Percentiles rank a stretch among this genome's conserved stretches.
phyloP scores from a whole-genome alignment of 2,888 invertebrate species.

The Xiphydria camelus region DNA sequence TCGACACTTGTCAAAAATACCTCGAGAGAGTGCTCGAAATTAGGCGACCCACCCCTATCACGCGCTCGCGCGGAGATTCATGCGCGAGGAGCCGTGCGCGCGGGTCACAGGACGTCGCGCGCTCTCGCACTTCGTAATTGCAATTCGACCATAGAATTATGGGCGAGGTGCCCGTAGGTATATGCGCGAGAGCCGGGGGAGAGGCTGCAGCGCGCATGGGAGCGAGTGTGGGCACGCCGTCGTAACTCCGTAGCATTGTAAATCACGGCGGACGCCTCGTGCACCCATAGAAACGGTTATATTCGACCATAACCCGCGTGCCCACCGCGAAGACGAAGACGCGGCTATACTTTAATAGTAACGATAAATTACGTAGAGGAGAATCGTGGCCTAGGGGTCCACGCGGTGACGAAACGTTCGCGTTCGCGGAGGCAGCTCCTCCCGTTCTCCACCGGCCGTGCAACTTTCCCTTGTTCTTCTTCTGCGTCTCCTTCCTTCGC shows the following conservation, averaged over 20 bases:
- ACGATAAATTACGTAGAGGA: constrained; percentile 50
- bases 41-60: constrained; percentile 10
- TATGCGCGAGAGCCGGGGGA: too few relatives aligned
- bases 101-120: too few relatives aligned
- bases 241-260: constrained; percentile 53
- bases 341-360: constrained; percentile 53
- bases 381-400: constrained; percentile 35
- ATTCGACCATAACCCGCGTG: constrained; percentile 51
- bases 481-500: constrained; percentile 1
- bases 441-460: constrained; percentile 25
- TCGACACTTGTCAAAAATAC: too few relatives aligned
- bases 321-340: constrained; percentile 49
- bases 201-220: constrained; percentile 16
- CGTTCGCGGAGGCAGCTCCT: constrained; percentile 32
- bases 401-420: constrained; percentile 42
- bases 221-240: constrained; percentile 45
- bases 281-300: constrained; percentile 54
- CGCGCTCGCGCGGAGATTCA: constrained; percentile 12
- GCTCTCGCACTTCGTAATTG: too few relatives aligned
- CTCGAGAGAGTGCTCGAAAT: constrained; percentile 10
- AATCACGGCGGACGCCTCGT: constrained; percentile 52
- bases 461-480: constrained; percentile 19
- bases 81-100: too few relatives aligned
- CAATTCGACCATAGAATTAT: constrained; percentile 2
- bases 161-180: too few relatives aligned